Conservation (phyloP, 1,140 invertebrate genomes). For the Hycleus cichorii region DNA sequence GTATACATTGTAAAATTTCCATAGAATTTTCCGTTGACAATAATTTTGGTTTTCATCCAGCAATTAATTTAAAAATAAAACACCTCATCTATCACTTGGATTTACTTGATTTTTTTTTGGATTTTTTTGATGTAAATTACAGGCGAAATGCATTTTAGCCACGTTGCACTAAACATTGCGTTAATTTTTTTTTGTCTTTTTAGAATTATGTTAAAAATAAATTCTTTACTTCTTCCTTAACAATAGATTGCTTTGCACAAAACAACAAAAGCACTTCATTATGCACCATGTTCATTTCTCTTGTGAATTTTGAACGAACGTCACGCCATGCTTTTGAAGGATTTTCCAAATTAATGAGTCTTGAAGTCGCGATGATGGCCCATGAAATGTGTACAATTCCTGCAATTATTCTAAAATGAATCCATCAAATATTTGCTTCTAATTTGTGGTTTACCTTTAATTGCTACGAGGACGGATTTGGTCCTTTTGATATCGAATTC, state of each 20-base stretch:
- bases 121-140: no score
- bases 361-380: not conserved
- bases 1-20: no score
- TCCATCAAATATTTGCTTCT: not conserved
- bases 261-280: no score
- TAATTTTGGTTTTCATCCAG: no score
- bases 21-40: no score
- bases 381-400: not conserved
- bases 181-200: not conserved
- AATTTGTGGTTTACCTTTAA: slow-evolving; percentile 30
- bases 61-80: slow-evolving; percentile 5
- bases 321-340: slow-evolving; percentile 12
- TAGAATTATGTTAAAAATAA: no score
- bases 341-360: slow-evolving; percentile 17
- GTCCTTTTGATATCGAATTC: slow-evolving; percentile 27
- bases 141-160: slow-evolving; percentile 6
- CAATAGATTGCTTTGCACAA: no score
- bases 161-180: slow-evolving; percentile 10
- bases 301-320: slow-evolving; percentile 15
- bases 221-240: no score
- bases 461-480: slow-evolving; percentile 38
- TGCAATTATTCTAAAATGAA: not conserved
- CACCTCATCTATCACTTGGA: slow-evolving; percentile 11
- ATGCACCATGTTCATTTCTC: not conserved
- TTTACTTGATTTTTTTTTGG: not conserved